A percentile compares a stretch with the other conserved stretches of the same genome.
These are phyloP conservation scores for Tholera decimalis DNA, from an alignment of 2,888 invertebrate genomes.

Conservation along the genomic window DNA sequence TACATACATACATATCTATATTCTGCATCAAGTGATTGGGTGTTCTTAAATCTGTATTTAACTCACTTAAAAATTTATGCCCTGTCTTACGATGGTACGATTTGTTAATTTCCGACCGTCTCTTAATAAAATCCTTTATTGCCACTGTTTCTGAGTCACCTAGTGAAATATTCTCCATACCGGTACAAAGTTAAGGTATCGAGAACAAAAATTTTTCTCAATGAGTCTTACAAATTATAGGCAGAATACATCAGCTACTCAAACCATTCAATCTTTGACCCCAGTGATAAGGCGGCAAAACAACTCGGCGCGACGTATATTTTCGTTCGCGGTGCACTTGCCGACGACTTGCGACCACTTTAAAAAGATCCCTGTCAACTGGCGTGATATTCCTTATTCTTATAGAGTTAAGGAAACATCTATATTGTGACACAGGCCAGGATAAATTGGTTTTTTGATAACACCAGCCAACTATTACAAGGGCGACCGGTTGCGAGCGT, in stretches of 20 bases:
- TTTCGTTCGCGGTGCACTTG: slow-evolving; percentile 91
- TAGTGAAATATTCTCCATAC: neutral
- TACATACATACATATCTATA: no score
- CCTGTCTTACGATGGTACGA: no score
- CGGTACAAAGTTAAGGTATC: neutral
- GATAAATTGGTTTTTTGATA: slow-evolving; percentile 83
- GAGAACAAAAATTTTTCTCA: slow-evolving; percentile 6
- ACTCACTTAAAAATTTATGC: no score
- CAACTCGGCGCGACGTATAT: slow-evolving; percentile 90
- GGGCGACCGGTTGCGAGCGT: slow-evolving; percentile 90
- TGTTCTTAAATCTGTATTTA: no score
- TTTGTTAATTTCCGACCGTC: no score
- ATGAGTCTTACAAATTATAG: slow-evolving; percentile 52
- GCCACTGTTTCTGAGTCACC: neutral
- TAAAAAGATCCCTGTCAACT: slow-evolving; percentile 79
- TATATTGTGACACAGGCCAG: slow-evolving; percentile 76
- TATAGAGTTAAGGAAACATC: slow-evolving; percentile 64
- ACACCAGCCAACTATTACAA: slow-evolving; percentile 91
- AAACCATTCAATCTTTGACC: slow-evolving; percentile 76
- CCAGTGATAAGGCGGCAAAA: slow-evolving; percentile 91
- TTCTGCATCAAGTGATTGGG: no score
- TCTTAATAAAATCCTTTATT: neutral
- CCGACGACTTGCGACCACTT: slow-evolving; percentile 84
- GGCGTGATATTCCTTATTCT: slow-evolving; percentile 68
- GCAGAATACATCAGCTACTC: slow-evolving; percentile 40